Conservation (phyloP, 2,797 vertebrate genomes). For the Tarsius wallacei region DNA sequence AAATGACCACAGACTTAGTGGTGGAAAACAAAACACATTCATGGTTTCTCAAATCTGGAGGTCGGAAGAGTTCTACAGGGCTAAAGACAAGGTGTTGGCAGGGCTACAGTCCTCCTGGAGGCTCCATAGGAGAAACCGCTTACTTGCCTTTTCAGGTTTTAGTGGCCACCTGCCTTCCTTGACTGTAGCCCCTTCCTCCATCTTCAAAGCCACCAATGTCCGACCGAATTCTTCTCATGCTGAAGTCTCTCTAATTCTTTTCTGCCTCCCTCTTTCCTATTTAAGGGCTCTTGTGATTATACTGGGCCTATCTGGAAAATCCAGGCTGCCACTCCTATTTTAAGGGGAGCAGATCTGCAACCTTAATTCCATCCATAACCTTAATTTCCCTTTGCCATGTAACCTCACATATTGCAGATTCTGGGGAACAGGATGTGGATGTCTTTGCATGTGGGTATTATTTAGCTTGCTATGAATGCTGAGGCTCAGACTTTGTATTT, state of each 20-base stretch:
- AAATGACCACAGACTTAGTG: background rate
- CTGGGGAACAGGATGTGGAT: background rate
- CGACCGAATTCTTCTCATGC: background rate
- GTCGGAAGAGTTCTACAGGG: background rate
- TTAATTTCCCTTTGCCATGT: background rate
- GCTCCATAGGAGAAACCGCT: background rate
- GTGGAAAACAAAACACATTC: conserved; percentile 18
- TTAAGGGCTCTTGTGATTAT: background rate
- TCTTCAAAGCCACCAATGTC: background rate
- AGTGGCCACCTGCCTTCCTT: background rate
- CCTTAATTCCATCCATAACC: background rate
- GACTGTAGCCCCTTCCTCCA: too few relatives aligned
- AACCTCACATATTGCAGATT: background rate
- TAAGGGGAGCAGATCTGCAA: background rate
- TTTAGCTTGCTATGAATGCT: background rate
- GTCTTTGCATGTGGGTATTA: background rate
- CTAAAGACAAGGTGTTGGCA: background rate
- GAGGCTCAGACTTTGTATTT: background rate
- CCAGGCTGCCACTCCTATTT: background rate
- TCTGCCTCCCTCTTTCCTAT: background rate
- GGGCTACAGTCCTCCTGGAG: background rate
- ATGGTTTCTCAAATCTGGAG: background rate
- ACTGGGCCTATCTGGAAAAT: background rate
- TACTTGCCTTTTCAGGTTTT: background rate
- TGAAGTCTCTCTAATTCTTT: background rate